Conservation (phyloP, 1,140 invertebrate genomes). For the Heliconius hermathena region DNA sequence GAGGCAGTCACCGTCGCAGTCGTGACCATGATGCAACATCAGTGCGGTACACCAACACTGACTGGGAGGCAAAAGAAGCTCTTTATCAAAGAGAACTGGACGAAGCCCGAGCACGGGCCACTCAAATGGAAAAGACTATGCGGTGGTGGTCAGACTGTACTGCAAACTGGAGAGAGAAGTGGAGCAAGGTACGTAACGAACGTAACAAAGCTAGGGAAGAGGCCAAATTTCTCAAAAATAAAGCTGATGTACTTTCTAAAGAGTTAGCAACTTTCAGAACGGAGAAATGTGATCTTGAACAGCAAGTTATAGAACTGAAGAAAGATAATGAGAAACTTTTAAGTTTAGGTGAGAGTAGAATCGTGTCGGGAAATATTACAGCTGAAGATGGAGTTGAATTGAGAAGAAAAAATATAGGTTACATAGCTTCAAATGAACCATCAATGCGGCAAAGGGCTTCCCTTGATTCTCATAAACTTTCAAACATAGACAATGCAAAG, state of each 20-base stretch:
- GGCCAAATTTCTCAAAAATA: slow-evolving; percentile 89
- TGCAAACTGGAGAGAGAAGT: slow-evolving; percentile 92
- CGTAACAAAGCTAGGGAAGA: slow-evolving; percentile 94
- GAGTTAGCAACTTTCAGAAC: slow-evolving; percentile 89
- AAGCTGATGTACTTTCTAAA: slow-evolving; percentile 90
- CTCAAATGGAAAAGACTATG: slow-evolving; percentile 99
- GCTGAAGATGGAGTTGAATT: slow-evolving; percentile 72
- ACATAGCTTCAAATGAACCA: slow-evolving; percentile 62
- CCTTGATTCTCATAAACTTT: slow-evolving; percentile 73
- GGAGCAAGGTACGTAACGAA: slow-evolving; percentile 93
- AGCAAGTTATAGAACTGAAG: slow-evolving; percentile 81
- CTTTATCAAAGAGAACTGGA: slow-evolving; percentile 91
- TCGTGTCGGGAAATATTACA: slow-evolving; percentile 64
- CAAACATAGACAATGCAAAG: slow-evolving; percentile 69
- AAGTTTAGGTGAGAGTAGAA: slow-evolving; percentile 72
- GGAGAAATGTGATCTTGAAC: slow-evolving; percentile 90
- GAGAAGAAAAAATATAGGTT: slow-evolving; percentile 65
- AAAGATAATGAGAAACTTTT: slow-evolving; percentile 73
- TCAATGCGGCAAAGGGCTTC: slow-evolving; percentile 65
- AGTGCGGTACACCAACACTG: slow-evolving; percentile 69
- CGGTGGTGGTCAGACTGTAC: slow-evolving; percentile 95
- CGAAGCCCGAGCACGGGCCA: slow-evolving; percentile 93
- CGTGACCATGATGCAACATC: slow-evolving; percentile 62
- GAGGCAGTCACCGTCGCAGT: slow-evolving; percentile 66
- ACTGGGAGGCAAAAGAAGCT: slow-evolving; percentile 76